Percentiles rank a stretch among this genome's conserved stretches.
These are phyloP conservation scores for Etheostoma spectabile DNA, from an alignment of 2,113 vertebrate species.

Conservation along the genomic window DNA sequence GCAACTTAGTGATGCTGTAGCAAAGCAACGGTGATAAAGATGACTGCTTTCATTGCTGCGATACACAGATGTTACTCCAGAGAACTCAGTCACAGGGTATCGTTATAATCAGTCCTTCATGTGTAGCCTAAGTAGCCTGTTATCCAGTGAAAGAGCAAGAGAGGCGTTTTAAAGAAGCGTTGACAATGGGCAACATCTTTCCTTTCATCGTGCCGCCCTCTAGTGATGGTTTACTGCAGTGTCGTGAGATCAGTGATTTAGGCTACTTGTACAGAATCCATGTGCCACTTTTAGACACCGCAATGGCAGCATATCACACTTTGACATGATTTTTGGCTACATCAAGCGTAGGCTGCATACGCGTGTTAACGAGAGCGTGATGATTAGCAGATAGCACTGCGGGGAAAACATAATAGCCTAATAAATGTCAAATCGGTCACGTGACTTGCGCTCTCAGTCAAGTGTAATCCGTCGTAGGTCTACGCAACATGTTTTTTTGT, in stretches of 20 bases:
- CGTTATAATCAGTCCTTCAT: not conserved
- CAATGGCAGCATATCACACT: not conserved
- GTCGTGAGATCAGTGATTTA: not conserved
- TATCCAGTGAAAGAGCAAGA: not conserved
- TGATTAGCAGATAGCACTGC: not conserved
- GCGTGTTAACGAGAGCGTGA: not conserved
- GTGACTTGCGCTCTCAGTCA: not conserved
- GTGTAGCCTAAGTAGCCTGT: no score
- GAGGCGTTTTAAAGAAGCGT: not conserved
- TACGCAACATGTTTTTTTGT: not conserved
- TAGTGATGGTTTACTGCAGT: conserved; percentile 10
- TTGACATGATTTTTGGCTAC: not conserved
- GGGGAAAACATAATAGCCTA: not conserved
- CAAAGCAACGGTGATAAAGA: not conserved
- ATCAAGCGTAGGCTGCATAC: no score
- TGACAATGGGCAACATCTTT: not conserved
- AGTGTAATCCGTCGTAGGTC: no score
- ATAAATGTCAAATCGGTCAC: not conserved
- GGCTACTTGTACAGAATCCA: not conserved
- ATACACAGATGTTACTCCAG: not conserved
- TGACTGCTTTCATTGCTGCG: not conserved
- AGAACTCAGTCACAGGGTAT: not conserved
- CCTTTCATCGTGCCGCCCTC: conserved; percentile 16
- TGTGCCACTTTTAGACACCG: no score
- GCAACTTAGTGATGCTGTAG: conserved; percentile 4